A percentile compares a stretch with the other conserved stretches of the same genome.
Evolutionary conservation across 2,888 invertebrate genomes (phyloP).

Genomic region (Cheilosia grossa): DNA sequence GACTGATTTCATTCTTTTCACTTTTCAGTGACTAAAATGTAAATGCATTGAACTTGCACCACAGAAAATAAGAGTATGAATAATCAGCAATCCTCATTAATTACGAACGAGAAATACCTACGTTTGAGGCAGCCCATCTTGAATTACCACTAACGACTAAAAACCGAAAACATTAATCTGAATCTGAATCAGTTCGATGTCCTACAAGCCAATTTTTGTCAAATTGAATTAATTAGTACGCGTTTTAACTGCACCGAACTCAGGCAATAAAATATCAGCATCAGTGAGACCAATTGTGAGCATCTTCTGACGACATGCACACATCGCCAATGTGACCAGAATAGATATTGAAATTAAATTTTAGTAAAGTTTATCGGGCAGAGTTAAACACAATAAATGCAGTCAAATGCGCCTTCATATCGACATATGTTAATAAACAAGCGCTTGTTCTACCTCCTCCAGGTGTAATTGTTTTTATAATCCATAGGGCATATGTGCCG

Average conservation of each 20-base stretch:
- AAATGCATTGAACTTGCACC: conserved; percentile 13
- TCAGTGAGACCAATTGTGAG: not conserved
- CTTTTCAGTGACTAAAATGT: not conserved
- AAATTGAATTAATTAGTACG: conserved; percentile 18
- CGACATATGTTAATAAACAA: too few relatives aligned
- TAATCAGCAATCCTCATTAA: conserved; percentile 20
- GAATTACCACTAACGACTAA: conserved; percentile 12
- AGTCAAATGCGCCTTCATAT: too few relatives aligned
- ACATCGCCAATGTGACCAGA: too few relatives aligned
- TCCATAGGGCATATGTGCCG: too few relatives aligned
- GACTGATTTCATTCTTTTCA: too few relatives aligned
- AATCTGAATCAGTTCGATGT: conserved; percentile 26
- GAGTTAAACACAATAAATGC: too few relatives aligned
- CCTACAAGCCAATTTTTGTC: conserved; percentile 19
- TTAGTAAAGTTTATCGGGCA: too few relatives aligned
- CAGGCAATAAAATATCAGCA: conserved; percentile 18
- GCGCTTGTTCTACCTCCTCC: too few relatives aligned
- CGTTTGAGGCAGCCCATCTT: not conserved
- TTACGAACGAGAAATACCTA: not conserved
- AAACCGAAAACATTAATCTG: not conserved
- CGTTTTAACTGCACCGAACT: not conserved
- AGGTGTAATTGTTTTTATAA: too few relatives aligned
- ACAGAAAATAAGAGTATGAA: conserved; percentile 17
- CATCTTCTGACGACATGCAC: not conserved
- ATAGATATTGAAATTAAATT: too few relatives aligned